phyloP scores from a whole-genome alignment of 2,797 vertebrate genomes.

The Fratercula arctica region DNA sequence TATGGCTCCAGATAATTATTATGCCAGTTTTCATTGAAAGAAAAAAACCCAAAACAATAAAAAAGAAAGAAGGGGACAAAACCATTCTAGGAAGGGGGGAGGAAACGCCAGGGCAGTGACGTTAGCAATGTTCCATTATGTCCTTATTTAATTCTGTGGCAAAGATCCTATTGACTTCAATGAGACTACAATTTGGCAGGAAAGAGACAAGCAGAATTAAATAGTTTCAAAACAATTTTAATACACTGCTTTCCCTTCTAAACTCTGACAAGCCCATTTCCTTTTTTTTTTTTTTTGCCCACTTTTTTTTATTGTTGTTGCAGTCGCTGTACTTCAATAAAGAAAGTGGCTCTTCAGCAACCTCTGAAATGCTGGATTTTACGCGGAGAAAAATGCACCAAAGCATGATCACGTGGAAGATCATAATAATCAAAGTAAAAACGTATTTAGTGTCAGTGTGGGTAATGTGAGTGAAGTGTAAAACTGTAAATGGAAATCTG shows the following conservation, averaged over 20 bases:
- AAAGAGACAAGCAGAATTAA: constrained; percentile 29
- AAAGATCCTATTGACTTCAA: background rate
- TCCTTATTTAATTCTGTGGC: constrained; percentile 6
- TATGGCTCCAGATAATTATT: constrained; percentile 22
- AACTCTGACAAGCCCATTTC: background rate
- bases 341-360: background rate
- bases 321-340: background rate
- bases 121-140: background rate
- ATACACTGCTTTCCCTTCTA: background rate
- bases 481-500: background rate
- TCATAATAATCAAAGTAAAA: background rate
- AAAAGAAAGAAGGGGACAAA: constrained; percentile 18
- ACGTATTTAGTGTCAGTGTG: background rate
- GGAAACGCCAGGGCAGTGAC: background rate
- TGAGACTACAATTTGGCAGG: background rate
- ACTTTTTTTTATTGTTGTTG: background rate
- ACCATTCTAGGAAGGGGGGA: background rate
- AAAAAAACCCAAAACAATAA: background rate
- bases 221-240: constrained; percentile 8
- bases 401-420: background rate
- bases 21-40: background rate
- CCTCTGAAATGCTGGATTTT: background rate
- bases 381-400: background rate
- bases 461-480: background rate
- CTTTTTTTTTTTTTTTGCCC: background rate